These are phyloP conservation scores for Drosophila pseudotakahashii DNA, from an alignment of 2,888 invertebrate species.

Conservation along the genomic window DNA sequence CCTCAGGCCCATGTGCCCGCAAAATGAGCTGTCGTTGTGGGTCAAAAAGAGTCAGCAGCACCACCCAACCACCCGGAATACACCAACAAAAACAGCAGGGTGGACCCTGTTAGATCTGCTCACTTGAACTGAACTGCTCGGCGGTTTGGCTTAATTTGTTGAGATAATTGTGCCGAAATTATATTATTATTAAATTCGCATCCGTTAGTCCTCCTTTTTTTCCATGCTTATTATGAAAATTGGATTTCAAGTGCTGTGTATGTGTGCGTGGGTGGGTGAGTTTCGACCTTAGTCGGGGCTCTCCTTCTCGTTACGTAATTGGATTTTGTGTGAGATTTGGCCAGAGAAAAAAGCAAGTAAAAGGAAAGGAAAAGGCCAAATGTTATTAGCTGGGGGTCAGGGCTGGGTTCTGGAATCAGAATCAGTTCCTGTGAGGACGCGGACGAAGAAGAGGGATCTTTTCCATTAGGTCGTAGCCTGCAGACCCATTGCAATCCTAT, in stretches of 20 bases:
- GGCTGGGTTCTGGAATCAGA: constrained; percentile 36
- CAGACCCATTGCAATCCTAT: constrained; percentile 38
- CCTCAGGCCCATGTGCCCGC: constrained; percentile 48
- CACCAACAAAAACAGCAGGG: constrained; percentile 11
- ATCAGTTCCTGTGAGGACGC: constrained; percentile 16
- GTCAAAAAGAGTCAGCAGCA: constrained; percentile 26
- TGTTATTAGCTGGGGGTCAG: constrained; percentile 57
- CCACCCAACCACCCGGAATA: constrained; percentile 10
- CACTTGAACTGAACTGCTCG: constrained; percentile 50
- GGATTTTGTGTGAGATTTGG: constrained; percentile 67
- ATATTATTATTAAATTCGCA: constrained; percentile 75
- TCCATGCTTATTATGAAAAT: constrained; percentile 70
- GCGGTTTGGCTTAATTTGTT: constrained; percentile 75
- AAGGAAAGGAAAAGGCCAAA: constrained; percentile 52
- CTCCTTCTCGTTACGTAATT: constrained; percentile 65
- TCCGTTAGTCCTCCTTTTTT: constrained; percentile 43
- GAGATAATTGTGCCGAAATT: constrained; percentile 76
- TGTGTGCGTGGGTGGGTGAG: constrained; percentile 33
- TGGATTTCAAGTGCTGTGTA: constrained; percentile 67
- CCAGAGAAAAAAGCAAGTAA: constrained; percentile 23
- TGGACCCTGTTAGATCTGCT: constrained; percentile 33
- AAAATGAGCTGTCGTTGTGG: constrained; percentile 52
- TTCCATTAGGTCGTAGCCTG: constrained; percentile 26
- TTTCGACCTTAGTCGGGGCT: constrained; percentile 64
- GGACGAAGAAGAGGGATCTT: constrained; percentile 2